Conservation (phyloP, 2,888 invertebrate genomes). For the Drosophila koepferae region DNA sequence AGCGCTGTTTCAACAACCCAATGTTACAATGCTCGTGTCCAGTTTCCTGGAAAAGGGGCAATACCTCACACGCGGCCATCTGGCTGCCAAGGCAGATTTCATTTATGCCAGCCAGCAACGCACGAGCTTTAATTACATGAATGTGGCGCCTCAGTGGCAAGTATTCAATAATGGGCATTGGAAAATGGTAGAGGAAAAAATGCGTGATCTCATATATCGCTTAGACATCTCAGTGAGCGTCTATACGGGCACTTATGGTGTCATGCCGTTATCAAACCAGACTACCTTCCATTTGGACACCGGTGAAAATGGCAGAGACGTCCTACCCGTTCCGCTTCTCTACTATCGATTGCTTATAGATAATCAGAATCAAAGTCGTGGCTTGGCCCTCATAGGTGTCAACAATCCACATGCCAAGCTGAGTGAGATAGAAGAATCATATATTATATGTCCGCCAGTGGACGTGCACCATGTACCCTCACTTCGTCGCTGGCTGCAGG, state of each 20-base stretch:
- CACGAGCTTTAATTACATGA: constrained; percentile 86
- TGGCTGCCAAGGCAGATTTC: constrained; percentile 86
- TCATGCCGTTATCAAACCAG: constrained; percentile 83
- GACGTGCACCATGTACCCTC: neutral
- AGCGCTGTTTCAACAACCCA: constrained; percentile 65
- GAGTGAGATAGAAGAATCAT: neutral
- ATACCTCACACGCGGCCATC: constrained; percentile 86
- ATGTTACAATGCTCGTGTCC: neutral
- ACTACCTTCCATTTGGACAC: neutral
- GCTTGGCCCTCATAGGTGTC: constrained; percentile 6
- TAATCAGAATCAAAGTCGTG: neutral
- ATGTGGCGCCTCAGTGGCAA: constrained; percentile 87
- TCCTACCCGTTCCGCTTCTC: constrained; percentile 8
- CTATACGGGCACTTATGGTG: constrained; percentile 87
- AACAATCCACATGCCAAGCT: constrained; percentile 7
- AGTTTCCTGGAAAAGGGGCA: constrained; percentile 49
- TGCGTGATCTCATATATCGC: constrained; percentile 85
- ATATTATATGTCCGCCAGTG: constrained; percentile 1
- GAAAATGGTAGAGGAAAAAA: constrained; percentile 86
- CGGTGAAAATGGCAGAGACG: neutral
- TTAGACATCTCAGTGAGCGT: constrained; percentile 83
- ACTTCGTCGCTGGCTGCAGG: constrained; percentile 1
- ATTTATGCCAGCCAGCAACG: constrained; percentile 86
- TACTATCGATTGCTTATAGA: constrained; percentile 12
- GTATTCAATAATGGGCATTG: constrained; percentile 88